Evolutionary conservation across 1,140 invertebrate genomes (phyloP).

Genomic region (Arctopsyche grandis): DNA sequence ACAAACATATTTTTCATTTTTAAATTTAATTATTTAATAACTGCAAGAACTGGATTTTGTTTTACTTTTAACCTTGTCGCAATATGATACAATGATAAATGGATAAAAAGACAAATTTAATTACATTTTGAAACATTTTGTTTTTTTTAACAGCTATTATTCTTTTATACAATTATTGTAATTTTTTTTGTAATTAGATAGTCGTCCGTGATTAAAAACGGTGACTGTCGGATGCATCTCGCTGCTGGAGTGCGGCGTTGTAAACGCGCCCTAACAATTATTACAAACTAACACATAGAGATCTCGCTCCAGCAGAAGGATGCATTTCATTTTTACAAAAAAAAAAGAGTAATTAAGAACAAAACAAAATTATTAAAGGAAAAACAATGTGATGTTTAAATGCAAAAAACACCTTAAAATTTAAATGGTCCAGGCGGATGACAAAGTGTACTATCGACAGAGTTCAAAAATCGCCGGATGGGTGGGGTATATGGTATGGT

Average conservation of each 20-base stretch:
- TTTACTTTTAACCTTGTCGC: constrained; percentile 7
- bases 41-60: constrained; percentile 52
- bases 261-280: too few relatives aligned
- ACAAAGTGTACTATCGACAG: too few relatives aligned
- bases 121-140: background rate
- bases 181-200: too few relatives aligned
- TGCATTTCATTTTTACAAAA: background rate
- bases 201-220: too few relatives aligned
- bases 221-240: background rate
- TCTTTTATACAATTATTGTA: background rate
- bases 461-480: too few relatives aligned
- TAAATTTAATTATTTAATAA: constrained; percentile 33
- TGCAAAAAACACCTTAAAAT: too few relatives aligned
- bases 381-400: too few relatives aligned
- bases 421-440: too few relatives aligned
- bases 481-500: too few relatives aligned
- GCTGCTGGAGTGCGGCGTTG: background rate
- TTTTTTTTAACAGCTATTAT: background rate
- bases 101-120: background rate
- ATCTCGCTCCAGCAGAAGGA: background rate
- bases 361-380: too few relatives aligned
- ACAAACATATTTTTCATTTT: constrained; percentile 20
- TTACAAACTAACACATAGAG: background rate
- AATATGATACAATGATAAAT: background rate
- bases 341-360: too few relatives aligned